Evolutionary conservation across 1,140 invertebrate genomes (phyloP).

Genomic region (Lasioglossum baleicum): DNA sequence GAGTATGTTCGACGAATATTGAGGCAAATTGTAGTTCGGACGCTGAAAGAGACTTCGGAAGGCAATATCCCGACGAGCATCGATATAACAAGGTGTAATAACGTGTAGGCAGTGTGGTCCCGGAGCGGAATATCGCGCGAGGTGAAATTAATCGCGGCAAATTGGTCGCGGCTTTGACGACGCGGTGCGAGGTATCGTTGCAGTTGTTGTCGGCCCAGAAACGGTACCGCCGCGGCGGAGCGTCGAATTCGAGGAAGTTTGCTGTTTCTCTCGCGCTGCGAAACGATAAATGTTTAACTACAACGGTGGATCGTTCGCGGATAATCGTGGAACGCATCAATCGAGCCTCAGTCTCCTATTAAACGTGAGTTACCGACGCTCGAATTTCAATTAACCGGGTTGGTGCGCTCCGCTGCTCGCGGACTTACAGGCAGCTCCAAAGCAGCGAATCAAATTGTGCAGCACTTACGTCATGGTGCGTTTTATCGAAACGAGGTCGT

Average conservation of each 20-base stretch:
- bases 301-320: neutral
- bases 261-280: no score
- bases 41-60: neutral
- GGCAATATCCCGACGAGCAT: neutral
- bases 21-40: no score
- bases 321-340: neutral
- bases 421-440: no score
- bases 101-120: neutral
- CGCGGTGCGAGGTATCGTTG: neutral
- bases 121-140: neutral
- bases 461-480: no score
- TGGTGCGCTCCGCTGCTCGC: no score
- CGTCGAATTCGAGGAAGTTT: no score
- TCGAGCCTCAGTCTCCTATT: slow-evolving; percentile 11
- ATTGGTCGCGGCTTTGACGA: neutral
- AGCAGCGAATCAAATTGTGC: no score
- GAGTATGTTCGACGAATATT: no score
- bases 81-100: no score
- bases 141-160: neutral
- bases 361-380: slow-evolving; percentile 29
- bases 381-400: slow-evolving; percentile 34
- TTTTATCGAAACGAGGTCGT: no score
- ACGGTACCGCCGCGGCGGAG: no score
- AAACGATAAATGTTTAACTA: neutral
- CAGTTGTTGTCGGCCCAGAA: no score